Conservation (phyloP, 2,888 invertebrate genomes). For the Blastobasis lacticolella region DNA sequence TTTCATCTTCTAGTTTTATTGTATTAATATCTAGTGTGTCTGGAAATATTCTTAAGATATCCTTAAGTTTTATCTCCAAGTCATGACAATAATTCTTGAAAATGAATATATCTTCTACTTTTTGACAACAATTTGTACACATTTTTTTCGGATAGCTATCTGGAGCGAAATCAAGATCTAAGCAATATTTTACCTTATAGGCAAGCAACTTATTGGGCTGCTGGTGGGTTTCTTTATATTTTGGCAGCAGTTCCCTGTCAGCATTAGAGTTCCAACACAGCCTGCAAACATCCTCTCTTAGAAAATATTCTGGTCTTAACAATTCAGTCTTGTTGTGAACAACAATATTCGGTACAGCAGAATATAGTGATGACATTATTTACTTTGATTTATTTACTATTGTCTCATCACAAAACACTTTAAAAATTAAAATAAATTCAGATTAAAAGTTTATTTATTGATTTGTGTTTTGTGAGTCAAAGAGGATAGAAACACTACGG, state of each 20-base stretch:
- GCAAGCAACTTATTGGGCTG: constrained; percentile 20
- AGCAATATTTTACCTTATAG: constrained; percentile 39
- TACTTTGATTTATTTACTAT: too few relatives aligned
- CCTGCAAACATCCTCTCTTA: constrained; percentile 45
- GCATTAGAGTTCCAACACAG: constrained; percentile 49
- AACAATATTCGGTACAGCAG: too few relatives aligned
- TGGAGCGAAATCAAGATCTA: constrained; percentile 37
- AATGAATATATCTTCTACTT: constrained; percentile 40
- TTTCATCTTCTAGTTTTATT: too few relatives aligned
- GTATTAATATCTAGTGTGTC: too few relatives aligned
- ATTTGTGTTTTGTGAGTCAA: too few relatives aligned
- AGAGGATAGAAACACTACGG: too few relatives aligned
- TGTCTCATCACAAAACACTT: too few relatives aligned
- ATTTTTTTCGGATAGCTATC: constrained; percentile 31
- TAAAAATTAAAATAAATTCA: too few relatives aligned
- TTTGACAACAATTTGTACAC: constrained; percentile 38
- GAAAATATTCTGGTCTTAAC: constrained; percentile 39
- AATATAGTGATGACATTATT: too few relatives aligned
- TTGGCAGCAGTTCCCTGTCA: constrained; percentile 23
- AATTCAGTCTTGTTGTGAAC: too few relatives aligned
- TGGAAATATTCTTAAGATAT: too few relatives aligned
- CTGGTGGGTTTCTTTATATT: constrained; percentile 14
- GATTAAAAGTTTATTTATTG: too few relatives aligned
- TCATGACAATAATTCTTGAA: constrained; percentile 45
- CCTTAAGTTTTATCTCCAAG: constrained; percentile 30